Evolutionary conservation across 2,888 invertebrate species (phyloP).

Genomic region (Chloroclystis v-ata): DNA sequence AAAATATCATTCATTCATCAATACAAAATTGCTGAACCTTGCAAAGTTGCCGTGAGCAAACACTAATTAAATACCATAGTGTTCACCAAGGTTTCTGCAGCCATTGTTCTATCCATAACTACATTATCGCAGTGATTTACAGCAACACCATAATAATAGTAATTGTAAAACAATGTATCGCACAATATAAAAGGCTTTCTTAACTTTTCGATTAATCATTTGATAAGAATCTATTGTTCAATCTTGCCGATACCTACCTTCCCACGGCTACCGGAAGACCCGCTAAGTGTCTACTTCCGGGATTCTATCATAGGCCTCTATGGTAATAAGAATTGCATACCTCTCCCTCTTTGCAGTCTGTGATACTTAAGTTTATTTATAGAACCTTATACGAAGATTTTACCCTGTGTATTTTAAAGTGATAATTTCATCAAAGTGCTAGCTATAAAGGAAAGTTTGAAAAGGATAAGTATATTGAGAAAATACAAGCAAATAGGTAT

Average conservation of each 20-base stretch:
- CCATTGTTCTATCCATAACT: background rate
- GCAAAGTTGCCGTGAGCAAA: background rate
- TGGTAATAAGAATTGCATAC: constrained; percentile 22
- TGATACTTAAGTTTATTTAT: constrained; percentile 8
- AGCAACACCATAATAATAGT: background rate
- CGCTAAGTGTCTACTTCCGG: constrained; percentile 38
- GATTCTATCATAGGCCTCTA: constrained; percentile 25
- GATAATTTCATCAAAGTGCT: no score
- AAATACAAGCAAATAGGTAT: no score
- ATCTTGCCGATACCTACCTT: constrained; percentile 27
- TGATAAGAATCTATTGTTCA: constrained; percentile 9
- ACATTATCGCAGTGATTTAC: background rate
- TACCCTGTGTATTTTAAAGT: no score
- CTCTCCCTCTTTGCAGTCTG: constrained; percentile 7
- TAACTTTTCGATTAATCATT: no score
- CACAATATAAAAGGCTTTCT: no score
- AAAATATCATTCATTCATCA: no score
- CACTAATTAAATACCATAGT: background rate
- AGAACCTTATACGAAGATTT: no score
- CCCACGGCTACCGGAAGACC: constrained; percentile 43
- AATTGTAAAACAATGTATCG: no score
- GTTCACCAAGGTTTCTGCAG: background rate
- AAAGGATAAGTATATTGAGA: no score
- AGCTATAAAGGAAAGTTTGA: no score
- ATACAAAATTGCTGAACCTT: no score